Base-by-base conservation (phyloP, 2,797 vertebrate species). In the Micrastur ruficollis region DNA sequence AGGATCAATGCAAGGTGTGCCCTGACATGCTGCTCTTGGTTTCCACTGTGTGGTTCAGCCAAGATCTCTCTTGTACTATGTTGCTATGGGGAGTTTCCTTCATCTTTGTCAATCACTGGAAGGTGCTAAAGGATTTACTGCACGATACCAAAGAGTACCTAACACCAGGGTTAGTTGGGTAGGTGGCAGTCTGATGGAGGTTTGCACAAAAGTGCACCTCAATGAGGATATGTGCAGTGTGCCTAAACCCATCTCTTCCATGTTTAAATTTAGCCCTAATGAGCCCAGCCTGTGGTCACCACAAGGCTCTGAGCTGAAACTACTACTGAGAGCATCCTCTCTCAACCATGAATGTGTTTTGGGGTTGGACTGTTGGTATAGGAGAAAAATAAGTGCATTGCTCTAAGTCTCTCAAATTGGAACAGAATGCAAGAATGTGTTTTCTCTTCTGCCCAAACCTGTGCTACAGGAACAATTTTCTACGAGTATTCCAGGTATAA, bases 141-240 rank as follows among this genome's bases (percentile, higher is more conserved):
- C 11, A 26, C n/a, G 12, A 2, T 49, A 9, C 38, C 32, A 31
- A 31, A 61, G 4, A 29, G 16, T 32, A 9, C 31, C 15, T 44
- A 42, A 47, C 0, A 0, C 21, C 56, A 23, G 66, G 5, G 23
- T 7, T 9, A 9, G 23, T 40, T 61, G 50, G 8, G 23, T 56
- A 44, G 20, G 21, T 49, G 52, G 27, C 27, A 58, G 36, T n/a
- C 68, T 62, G 52, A 20, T 52, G 47, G 23, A 59, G 36, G 8
- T 15, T 75, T 93, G 66, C 47, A 63, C 32, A 40, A 58, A 59
- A 71, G 23, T 52, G 17, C 38, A 8, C 5, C 20, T 49, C 27
- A 62, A 0, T n/a, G 61, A 49, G 1, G 1, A 36, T 52, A 25
- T 1, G 2, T 3, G 0, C 17, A 31, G 19, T 32, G 15, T 17